A percentile compares a stretch with the other conserved stretches of the same genome.
Evolutionary conservation across 2,888 invertebrate genomes (phyloP).

Genomic region (Drosophila neotestacea): DNA sequence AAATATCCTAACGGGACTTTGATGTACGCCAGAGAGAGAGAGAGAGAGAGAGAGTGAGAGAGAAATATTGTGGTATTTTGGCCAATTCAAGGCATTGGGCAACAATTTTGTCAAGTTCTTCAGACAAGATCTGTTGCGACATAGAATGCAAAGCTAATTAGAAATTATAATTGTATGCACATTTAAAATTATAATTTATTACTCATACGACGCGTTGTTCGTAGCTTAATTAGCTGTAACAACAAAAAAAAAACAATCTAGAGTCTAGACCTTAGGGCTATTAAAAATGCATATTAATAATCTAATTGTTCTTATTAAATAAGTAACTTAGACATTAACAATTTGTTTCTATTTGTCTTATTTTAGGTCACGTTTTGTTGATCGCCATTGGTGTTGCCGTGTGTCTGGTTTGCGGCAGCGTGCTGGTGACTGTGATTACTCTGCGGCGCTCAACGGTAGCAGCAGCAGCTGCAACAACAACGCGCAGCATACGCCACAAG

Average conservation of each 20-base stretch:
- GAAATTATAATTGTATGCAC: slow-evolving; percentile 5
- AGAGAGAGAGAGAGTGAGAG: neutral
- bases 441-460: slow-evolving; percentile 66
- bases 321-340: neutral
- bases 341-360: neutral
- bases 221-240: neutral
- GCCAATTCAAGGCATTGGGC: neutral
- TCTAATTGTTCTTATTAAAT: neutral
- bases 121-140: neutral
- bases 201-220: slow-evolving; percentile 22
- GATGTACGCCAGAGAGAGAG: neutral
- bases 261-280: slow-evolving; percentile 3
- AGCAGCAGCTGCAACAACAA: slow-evolving; percentile 45
- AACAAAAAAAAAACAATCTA: neutral
- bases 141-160: slow-evolving; percentile 6
- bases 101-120: neutral
- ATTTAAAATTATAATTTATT: slow-evolving; percentile 5
- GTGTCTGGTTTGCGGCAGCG: slow-evolving; percentile 81
- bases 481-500: slow-evolving; percentile 46
- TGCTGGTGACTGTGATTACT: slow-evolving; percentile 80
- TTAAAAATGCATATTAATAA: slow-evolving; percentile 8
- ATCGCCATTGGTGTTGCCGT: slow-evolving; percentile 82
- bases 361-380: slow-evolving; percentile 79
- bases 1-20: neutral
- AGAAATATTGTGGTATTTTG: neutral